Base-by-base conservation (phyloP, 2,888 invertebrate species). In the Parthenolecanium corni region DNA sequence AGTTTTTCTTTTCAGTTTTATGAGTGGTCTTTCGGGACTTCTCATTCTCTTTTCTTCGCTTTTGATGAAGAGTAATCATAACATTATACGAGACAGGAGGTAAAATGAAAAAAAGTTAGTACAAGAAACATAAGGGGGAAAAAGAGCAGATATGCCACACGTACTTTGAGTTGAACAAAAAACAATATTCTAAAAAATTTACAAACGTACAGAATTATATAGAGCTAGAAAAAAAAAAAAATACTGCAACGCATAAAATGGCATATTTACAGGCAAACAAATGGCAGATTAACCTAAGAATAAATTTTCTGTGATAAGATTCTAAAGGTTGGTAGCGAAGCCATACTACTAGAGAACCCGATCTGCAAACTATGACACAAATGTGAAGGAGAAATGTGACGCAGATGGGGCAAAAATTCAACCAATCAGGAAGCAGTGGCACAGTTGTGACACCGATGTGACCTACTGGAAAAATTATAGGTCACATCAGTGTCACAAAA, bases 1-100 rank as follows among this genome's bases (percentile, higher is more conserved):
- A 46, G 47, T 36, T 44, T 24, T 58, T 58, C 24, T 58, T n/a
- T 58, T 47, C 24, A 58, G 31, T 20, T 31, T 20, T 36, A 20
- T 20, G 47, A 46, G 31, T 20, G 24, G n/a, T 52, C 52, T 14
- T 5, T 6, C 31, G 16, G 31, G 49, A 49, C 5, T 49, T 12
- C 20, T 44, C 44, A 18, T 44, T 18, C 44, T 44, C 14, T 44
- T 3, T 23, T 49, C 21, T 49, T 9, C 21, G 14, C 21, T 21
- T 14, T 56, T 44, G 25, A 49, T 58, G 47, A 47, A 58, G 58
- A 58, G 58, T 44, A 46, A 58, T 58, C 58, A 58, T 31, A 31
- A 31, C 31, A 9, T 31, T 31, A 9, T n/a, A n/a, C n/a, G 14
- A 18, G 14, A 42, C 44, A 42, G 14, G 44, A 42, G 44, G 14